Evolutionary conservation across 2,797 vertebrate species (phyloP).

Genomic region (Rousettus madagascariensis): DNA sequence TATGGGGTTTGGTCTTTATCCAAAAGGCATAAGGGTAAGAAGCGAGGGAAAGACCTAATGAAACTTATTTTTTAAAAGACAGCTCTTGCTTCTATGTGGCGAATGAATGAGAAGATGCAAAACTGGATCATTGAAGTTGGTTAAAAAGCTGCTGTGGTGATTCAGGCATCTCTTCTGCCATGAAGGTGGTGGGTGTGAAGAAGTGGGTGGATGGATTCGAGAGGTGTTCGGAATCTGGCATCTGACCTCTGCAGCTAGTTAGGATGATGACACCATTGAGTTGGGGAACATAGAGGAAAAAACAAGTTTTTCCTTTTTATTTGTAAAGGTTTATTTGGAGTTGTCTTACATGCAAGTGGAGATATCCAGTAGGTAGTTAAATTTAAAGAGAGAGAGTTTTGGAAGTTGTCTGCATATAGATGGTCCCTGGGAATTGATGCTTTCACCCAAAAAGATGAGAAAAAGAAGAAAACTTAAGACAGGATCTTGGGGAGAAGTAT

Average conservation of each 20-base stretch:
- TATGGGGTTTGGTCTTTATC: background rate
- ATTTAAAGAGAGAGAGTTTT: background rate
- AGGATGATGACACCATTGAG: background rate
- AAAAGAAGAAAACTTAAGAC: background rate
- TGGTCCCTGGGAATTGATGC: background rate
- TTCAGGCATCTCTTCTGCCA: background rate
- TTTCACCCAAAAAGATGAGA: background rate
- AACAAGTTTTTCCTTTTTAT: background rate
- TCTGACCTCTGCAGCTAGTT: background rate
- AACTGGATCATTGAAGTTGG: too few relatives aligned
- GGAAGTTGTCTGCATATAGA: background rate
- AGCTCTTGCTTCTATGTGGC: background rate
- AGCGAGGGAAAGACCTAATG: background rate
- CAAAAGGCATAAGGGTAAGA: background rate
- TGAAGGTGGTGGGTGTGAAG: background rate
- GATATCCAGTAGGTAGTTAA: background rate
- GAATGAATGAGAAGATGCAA: background rate
- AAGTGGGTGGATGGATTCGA: too few relatives aligned
- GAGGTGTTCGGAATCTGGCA: background rate
- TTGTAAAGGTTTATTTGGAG: too few relatives aligned
- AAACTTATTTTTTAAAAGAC: background rate
- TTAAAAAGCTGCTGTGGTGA: background rate
- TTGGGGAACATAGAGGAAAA: background rate
- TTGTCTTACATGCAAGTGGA: background rate
- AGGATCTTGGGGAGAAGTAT: background rate